Evolutionary conservation across 1,140 invertebrate species (phyloP), one percentile per base, ranked within the genome.

Genomic region (Trinorchestia longiramus): DNA sequence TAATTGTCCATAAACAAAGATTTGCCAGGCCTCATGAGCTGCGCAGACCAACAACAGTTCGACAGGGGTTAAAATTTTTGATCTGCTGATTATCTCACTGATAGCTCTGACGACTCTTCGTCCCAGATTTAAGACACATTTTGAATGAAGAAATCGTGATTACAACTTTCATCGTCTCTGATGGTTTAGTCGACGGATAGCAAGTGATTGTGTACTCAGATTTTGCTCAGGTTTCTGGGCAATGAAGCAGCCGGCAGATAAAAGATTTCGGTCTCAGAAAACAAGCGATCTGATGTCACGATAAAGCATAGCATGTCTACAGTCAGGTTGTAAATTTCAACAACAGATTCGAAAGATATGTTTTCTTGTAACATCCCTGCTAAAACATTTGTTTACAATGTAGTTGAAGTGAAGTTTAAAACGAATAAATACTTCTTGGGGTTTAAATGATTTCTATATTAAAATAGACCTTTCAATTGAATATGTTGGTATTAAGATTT

Each of bases 71-170:
- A n/a, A n/a, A n/a, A n/a, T 28, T 77, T 28, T 77, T 36, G 15
- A 23, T 40, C 41, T 40, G 3, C 43, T 45, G 92, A 94, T 94
- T 44, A 43, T 45, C 92, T 47, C 92, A 11, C 92, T 45, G 92
- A 94, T 94, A 94, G 43, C 92, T n/a, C 11, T 6, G 92, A 45
- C 92, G 92, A 94, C 41, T 40, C 15, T 44, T 94, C 41, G 0
- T 43, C 92, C 92, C 43, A 43, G 44, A 94, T 94, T 94, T 94
- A 94, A 47, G 92, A 47, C 43, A 94, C 92, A n/a, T 94, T 94
- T 94, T 94, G 43, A 43, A 94, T 94, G 92, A 94, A 43, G 44
- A 94, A 94, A 47, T 94, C 92, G 92, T 94, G 92, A 94, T 45
- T 90, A 42, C 17, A 15, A 28, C 43, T 43, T 45, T 94, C 43